These are phyloP conservation scores for Drosophila lutescens DNA, from an alignment of 2,888 invertebrate genomes.

Conservation along the genomic window DNA sequence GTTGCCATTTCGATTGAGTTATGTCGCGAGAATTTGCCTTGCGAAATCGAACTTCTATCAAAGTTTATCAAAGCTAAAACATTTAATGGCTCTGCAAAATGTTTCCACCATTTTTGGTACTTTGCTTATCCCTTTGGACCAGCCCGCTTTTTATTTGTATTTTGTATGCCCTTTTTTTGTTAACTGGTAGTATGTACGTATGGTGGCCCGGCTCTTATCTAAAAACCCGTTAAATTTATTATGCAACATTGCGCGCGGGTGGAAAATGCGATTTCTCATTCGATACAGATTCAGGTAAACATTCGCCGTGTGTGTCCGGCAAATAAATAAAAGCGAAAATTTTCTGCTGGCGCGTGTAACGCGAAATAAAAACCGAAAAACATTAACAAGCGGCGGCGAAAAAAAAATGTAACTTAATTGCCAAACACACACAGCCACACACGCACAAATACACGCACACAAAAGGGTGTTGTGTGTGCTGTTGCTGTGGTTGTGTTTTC, in stretches of 20 bases:
- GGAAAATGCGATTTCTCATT: constrained; percentile 55
- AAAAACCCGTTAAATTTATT: constrained; percentile 71
- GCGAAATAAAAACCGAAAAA: constrained; percentile 33
- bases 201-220: constrained; percentile 59
- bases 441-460: constrained; percentile 29
- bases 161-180: background rate
- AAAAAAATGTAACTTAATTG: constrained; percentile 75
- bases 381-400: constrained; percentile 69
- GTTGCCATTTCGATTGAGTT: constrained; percentile 32
- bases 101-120: constrained; percentile 16
- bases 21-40: constrained; percentile 31
- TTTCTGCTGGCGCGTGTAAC: constrained; percentile 27
- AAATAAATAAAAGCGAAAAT: constrained; percentile 61
- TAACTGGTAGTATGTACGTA: constrained; percentile 2
- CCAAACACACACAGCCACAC: constrained; percentile 71
- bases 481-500: constrained; percentile 51
- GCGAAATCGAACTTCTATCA: constrained; percentile 31
- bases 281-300: constrained; percentile 58
- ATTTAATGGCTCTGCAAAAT: constrained; percentile 36
- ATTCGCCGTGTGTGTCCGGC: constrained; percentile 62
- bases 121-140: constrained; percentile 23
- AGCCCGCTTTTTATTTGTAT: background rate
- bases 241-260: constrained; percentile 54
- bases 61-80: constrained; percentile 44
- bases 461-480: constrained; percentile 56